phyloP scores from a whole-genome alignment of 2,888 invertebrate species.

The Hypomecis atomaria region DNA sequence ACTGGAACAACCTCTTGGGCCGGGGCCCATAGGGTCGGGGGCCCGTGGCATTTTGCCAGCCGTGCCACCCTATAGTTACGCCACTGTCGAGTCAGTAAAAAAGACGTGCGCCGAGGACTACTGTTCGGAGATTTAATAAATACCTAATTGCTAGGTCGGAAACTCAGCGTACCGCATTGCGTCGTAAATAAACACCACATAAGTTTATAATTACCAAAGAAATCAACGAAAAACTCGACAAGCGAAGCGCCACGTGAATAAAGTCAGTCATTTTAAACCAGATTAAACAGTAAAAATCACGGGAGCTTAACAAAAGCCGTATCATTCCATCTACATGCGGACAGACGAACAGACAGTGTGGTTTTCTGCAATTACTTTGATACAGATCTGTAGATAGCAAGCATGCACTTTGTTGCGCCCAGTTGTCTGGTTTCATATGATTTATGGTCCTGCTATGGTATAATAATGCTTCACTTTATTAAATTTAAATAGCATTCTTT shows the following conservation, averaged over 20 bases:
- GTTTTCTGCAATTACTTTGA: slow-evolving; percentile 77
- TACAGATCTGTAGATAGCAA: slow-evolving; percentile 69
- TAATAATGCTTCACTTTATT: slow-evolving; percentile 34
- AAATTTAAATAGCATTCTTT: slow-evolving; percentile 6
- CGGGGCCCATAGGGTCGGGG: too few species aligned
- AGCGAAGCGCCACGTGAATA: background rate
- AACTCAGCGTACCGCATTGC: too few species aligned
- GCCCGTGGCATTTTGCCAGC: too few species aligned
- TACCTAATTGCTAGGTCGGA: too few species aligned
- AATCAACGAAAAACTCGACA: too few species aligned
- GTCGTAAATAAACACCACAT: too few species aligned
- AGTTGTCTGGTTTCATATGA: slow-evolving; percentile 39
- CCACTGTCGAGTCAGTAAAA: too few species aligned
- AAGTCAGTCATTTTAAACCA: background rate
- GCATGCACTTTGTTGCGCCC: slow-evolving; percentile 58
- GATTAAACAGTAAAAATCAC: slow-evolving; percentile 37
- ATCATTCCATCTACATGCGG: slow-evolving; percentile 50
- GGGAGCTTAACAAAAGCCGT: slow-evolving; percentile 45
- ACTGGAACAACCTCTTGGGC: too few species aligned
- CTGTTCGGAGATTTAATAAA: too few species aligned
- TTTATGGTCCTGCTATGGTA: slow-evolving; percentile 32
- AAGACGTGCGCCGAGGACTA: too few species aligned
- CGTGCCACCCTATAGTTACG: too few species aligned
- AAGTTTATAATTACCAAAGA: too few species aligned
- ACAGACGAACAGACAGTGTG: slow-evolving; percentile 69